Percentiles rank a stretch among this genome's conserved stretches.
Conservation (phyloP, 2,888 invertebrate species). For the Busseola fusca region DNA sequence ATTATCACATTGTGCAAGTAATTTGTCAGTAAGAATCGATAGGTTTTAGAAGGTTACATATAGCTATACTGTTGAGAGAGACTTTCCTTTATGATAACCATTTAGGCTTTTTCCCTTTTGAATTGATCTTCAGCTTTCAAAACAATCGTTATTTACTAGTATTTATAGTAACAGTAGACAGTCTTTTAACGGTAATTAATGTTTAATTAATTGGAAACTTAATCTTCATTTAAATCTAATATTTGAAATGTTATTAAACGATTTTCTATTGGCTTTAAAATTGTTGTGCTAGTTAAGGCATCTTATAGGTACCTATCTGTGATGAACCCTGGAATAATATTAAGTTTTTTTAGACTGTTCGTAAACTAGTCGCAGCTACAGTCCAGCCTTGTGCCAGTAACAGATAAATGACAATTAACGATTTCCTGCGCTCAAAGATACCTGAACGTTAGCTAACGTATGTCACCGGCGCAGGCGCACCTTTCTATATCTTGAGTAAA, state of each 20-base stretch:
- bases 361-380: conserved; percentile 20
- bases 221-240: neutral
- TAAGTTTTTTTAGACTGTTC: conserved; percentile 10
- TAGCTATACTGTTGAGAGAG: neutral
- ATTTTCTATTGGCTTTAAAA: neutral
- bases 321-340: neutral
- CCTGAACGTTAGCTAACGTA: conserved; percentile 53
- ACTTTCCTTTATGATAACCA: neutral
- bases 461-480: conserved; percentile 44
- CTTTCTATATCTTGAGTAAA: conserved; percentile 51
- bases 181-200: neutral
- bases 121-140: neutral
- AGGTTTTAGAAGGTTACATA: neutral
- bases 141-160: neutral
- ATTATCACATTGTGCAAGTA: conserved; percentile 6
- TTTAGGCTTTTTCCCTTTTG: neutral
- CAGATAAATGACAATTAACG: conserved; percentile 61
- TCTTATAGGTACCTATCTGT: neutral
- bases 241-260: neutral
- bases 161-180: neutral
- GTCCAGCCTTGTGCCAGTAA: conserved; percentile 62
- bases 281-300: neutral
- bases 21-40: conserved; percentile 3
- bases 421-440: conserved; percentile 61
- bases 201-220: conserved; percentile 1